phyloP scores from a whole-genome alignment of 2,888 invertebrate genomes.

The Diogma glabrata region DNA sequence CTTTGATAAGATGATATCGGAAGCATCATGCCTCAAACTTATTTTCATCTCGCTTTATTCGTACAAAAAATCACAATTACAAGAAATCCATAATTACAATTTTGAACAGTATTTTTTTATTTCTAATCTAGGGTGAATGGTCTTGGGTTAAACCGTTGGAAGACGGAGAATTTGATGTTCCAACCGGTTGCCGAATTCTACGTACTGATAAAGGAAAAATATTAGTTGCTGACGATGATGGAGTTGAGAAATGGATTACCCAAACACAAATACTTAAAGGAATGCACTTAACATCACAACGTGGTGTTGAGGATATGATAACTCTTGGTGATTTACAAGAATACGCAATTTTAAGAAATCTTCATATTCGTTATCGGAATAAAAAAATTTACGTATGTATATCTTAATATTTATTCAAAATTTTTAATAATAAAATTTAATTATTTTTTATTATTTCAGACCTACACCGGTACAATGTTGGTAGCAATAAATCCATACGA shows the following conservation, averaged over 20 bases:
- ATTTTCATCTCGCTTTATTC: no score
- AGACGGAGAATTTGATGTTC: constrained; percentile 67
- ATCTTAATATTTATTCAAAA: background rate
- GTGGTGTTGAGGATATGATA: constrained; percentile 92
- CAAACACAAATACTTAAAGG: constrained; percentile 50
- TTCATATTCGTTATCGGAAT: constrained; percentile 77
- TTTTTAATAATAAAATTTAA: background rate
- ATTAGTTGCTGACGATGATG: constrained; percentile 73
- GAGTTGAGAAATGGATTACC: constrained; percentile 52
- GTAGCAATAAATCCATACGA: constrained; percentile 94
- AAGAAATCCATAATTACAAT: no score
- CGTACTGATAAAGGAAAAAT: constrained; percentile 64
- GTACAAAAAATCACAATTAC: no score
- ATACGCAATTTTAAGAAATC: constrained; percentile 82
- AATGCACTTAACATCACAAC: constrained; percentile 66
- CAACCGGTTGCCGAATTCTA: constrained; percentile 72
- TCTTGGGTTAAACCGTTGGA: constrained; percentile 78
- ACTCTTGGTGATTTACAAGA: constrained; percentile 89
- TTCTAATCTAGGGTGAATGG: constrained; percentile 57
- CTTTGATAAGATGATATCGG: no score
- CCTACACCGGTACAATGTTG: constrained; percentile 89
- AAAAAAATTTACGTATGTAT: constrained; percentile 82
- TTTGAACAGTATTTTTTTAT: no score
- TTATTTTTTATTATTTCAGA: constrained; percentile 42
- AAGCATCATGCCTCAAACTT: no score